Evolutionary conservation across 2,797 vertebrate species (phyloP).

Genomic region (Lates japonicus): DNA sequence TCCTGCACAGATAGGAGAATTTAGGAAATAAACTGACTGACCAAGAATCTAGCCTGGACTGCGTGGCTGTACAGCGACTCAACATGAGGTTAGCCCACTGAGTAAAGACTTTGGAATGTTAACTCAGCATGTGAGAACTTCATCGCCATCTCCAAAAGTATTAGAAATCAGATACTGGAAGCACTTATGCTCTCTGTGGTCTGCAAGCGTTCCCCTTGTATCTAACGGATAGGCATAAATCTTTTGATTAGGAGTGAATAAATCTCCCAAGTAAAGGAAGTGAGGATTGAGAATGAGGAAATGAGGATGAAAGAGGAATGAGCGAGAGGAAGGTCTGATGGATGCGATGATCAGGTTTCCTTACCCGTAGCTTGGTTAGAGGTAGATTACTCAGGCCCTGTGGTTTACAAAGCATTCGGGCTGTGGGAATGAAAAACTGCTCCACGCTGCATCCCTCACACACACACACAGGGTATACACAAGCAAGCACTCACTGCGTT

Average conservation of each 20-base stretch:
- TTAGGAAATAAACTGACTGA: constrained; percentile 36
- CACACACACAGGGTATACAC: constrained; percentile 5
- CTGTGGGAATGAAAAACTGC: constrained; percentile 48
- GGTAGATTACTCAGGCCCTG: constrained; percentile 62
- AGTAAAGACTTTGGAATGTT: constrained; percentile 48
- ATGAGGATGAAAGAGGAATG: constrained; percentile 60
- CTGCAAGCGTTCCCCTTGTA: constrained; percentile 20
- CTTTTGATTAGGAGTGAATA: constrained; percentile 49
- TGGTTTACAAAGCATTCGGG: constrained; percentile 56
- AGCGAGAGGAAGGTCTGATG: constrained; percentile 56
- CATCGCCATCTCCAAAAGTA: constrained; percentile 15
- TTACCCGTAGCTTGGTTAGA: constrained; percentile 62
- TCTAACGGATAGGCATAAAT: constrained; percentile 41
- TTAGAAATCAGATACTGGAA: constrained; percentile 36
- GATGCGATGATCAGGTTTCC: constrained; percentile 59
- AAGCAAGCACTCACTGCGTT: not conserved
- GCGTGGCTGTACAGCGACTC: constrained; percentile 39
- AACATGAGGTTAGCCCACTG: constrained; percentile 20
- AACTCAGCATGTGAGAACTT: constrained; percentile 31
- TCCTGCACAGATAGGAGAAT: constrained; percentile 16
- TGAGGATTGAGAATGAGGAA: constrained; percentile 53
- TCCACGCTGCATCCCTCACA: not conserved
- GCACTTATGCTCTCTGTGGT: constrained; percentile 25
- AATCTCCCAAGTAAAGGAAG: constrained; percentile 40
- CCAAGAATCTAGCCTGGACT: constrained; percentile 46